Conservation (phyloP, 2,113 vertebrate species). For the Trochalopteron elliotii region DNA sequence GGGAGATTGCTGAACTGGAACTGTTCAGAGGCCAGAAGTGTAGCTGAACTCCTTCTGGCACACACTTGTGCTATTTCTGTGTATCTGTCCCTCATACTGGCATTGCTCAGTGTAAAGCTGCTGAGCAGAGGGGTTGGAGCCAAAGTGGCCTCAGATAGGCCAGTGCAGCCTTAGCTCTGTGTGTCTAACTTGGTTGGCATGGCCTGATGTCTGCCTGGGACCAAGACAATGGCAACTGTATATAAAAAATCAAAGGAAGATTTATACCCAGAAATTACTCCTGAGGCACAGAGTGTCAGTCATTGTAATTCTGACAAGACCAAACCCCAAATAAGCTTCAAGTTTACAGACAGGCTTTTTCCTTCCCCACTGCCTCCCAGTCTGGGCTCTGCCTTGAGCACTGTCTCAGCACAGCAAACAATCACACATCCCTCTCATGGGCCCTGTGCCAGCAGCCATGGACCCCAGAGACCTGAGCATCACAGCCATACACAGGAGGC, state of each 20-base stretch:
- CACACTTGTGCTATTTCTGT: neutral
- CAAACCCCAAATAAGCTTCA: neutral
- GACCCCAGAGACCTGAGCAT: neutral
- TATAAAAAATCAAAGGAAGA: neutral
- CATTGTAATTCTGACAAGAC: fast-evolving
- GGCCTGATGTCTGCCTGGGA: neutral
- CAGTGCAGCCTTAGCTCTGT: neutral
- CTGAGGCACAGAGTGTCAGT: neutral
- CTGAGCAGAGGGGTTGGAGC: neutral
- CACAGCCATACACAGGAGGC: fast-evolving
- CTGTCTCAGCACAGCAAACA: neutral
- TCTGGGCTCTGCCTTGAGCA: neutral
- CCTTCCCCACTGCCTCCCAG: neutral
- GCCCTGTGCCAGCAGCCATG: neutral
- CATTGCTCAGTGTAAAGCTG: neutral
- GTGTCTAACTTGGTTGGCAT: neutral
- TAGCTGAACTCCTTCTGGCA: neutral
- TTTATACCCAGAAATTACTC: neutral
- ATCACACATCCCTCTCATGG: neutral
- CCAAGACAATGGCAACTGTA: neutral
- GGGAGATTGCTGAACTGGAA: neutral
- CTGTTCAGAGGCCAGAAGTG: neutral
- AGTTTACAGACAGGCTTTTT: neutral
- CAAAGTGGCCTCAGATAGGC: neutral
- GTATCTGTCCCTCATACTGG: neutral